These are phyloP conservation scores for Andrena flavipes DNA, from an alignment of 2,888 invertebrate species.

Conservation along the genomic window DNA sequence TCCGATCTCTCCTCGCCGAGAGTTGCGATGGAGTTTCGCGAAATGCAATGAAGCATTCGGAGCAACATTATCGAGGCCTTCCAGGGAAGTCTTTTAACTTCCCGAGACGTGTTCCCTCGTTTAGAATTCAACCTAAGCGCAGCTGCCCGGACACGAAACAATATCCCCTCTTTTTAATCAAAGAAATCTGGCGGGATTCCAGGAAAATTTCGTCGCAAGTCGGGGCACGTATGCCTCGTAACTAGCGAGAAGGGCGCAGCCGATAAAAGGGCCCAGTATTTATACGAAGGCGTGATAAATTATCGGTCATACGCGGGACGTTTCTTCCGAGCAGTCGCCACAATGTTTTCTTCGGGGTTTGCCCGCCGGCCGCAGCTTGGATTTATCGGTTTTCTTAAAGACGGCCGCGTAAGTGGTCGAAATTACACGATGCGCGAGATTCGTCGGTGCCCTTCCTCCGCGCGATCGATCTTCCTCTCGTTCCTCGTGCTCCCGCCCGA, in stretches of 20 bases:
- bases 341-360: conserved; percentile 9
- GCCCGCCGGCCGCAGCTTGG: neutral
- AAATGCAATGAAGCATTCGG: conserved; percentile 25
- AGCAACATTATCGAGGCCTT: neutral
- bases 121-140: conserved; percentile 34
- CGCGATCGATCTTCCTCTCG: conserved; percentile 61
- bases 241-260: conserved; percentile 44
- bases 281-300: conserved; percentile 40
- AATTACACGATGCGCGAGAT: conserved; percentile 49
- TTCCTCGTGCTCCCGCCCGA: conserved; percentile 41
- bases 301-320: conserved; percentile 28
- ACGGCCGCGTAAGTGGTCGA: conserved; percentile 26
- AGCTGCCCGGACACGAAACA: conserved; percentile 35
- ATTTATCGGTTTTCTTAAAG: conserved; percentile 21
- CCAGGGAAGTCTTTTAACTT: neutral
- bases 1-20: conserved; percentile 27
- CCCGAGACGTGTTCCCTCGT: neutral
- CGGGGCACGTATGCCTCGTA: conserved; percentile 58
- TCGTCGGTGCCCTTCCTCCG: conserved; percentile 41
- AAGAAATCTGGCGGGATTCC: conserved; percentile 52
- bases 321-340: neutral
- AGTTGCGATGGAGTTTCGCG: neutral
- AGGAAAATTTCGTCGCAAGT: conserved; percentile 50
- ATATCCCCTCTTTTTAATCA: conserved; percentile 46
- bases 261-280: conserved; percentile 39